phyloP scores from a whole-genome alignment of 2,888 invertebrate genomes.

The Acronicta alni region DNA sequence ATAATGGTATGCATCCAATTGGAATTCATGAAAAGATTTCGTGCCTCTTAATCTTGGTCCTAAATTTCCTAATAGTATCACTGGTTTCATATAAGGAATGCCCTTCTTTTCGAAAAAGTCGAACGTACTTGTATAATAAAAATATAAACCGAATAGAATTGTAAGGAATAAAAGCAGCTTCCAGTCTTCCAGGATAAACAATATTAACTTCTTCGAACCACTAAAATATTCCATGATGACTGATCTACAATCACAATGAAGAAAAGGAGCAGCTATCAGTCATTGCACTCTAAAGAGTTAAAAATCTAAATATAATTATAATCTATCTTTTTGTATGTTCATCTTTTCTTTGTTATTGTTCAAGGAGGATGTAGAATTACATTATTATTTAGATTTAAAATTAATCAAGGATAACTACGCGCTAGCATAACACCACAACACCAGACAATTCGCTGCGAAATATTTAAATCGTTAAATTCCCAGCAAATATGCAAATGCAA shows the following conservation, averaged over 20 bases:
- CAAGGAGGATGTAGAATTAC: too few relatives aligned
- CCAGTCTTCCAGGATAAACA: constrained; percentile 76
- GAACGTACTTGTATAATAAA: constrained; percentile 82
- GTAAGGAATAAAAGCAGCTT: constrained; percentile 72
- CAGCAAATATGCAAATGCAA: too few relatives aligned
- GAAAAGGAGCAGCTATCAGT: too few relatives aligned
- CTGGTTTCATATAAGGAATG: constrained; percentile 81
- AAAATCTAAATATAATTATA: too few relatives aligned
- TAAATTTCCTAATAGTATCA: constrained; percentile 84
- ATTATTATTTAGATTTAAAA: too few relatives aligned
- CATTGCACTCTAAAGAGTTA: too few relatives aligned
- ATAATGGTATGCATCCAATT: constrained; percentile 79
- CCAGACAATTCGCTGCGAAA: too few relatives aligned
- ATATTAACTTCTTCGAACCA: constrained; percentile 64
- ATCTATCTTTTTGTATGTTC: too few relatives aligned
- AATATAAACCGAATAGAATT: constrained; percentile 72
- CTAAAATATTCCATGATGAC: constrained; percentile 63
- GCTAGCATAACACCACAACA: too few relatives aligned
- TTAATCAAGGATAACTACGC: too few relatives aligned
- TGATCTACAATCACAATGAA: not conserved
- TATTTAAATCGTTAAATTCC: too few relatives aligned
- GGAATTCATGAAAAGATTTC: constrained; percentile 84
- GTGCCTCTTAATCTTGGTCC: constrained; percentile 78
- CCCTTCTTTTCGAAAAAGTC: constrained; percentile 83
- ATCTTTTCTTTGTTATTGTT: too few relatives aligned